Evolutionary conservation across 2,113 vertebrate species (phyloP), one percentile per base, ranked within the genome.

Genomic region (Dromas ardeola): DNA sequence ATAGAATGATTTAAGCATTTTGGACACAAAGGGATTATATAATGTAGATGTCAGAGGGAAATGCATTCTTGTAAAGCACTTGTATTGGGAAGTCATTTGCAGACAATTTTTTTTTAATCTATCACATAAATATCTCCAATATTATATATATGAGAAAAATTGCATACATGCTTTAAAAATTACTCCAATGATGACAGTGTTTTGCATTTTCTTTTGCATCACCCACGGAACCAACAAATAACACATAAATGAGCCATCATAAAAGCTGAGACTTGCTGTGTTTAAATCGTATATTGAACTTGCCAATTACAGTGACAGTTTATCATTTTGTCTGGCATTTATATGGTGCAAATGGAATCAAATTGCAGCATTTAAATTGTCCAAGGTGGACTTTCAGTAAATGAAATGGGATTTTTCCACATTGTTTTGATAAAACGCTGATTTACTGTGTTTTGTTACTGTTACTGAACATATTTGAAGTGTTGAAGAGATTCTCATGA

Each of bases 341-440:
- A 71, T 73, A 47, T 85, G 52, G 67, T 84, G 40, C 49, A 79
- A 32, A 34, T 95, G 62, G 72, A 96, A 95, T 91, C 36, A 74
- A 91, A 89, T 72, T 81, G 74, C 85, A 77, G 55, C 47, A 50
- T 67, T 90, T 65, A 86, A 90, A 74, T 86, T 84, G 80, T 95
- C 27, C 50, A 71, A 34, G 70, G 73, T 93, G 56, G 85, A 72
- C 65, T 80, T 87, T 11, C 34, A 84, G 45, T 94, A 81, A 95
- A 76, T 62, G 23, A 62, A 91, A 84, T 50, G 0, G 17, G 32
- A 29, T 58, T 93, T 89, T 85, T 84, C 77, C 52, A 85, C 10
- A 3, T 59, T 90, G 81, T 96, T 96, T 94, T 95, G 78, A 82
- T 96, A 93, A 95, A 94, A 79, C 8, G 18, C 26, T 91, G 84